Conservation (phyloP, 2,888 invertebrate genomes). For the Acleris laterana region DNA sequence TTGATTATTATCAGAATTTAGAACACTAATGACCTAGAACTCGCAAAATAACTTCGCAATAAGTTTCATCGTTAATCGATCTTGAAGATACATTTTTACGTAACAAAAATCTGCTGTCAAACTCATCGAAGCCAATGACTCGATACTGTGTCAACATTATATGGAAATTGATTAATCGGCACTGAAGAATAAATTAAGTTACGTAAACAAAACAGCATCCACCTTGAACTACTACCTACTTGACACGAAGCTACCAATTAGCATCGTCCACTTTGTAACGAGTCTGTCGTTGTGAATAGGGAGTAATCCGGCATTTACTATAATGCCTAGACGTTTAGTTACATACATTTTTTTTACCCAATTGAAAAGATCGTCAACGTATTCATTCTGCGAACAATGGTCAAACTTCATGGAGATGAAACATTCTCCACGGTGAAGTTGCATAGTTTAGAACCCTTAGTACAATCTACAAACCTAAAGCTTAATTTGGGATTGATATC, state of each 20-base stretch:
- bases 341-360: no score
- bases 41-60: not conserved
- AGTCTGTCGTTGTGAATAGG: no score
- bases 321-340: not conserved
- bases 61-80: conserved; percentile 6
- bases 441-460: no score
- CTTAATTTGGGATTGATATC: no score
- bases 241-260: conserved; percentile 14
- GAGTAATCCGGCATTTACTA: not conserved
- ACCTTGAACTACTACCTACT: conserved; percentile 31
- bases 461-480: no score
- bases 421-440: no score
- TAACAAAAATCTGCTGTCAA: conserved; percentile 10
- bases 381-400: no score
- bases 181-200: conserved; percentile 13
- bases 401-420: no score
- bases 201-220: conserved; percentile 22
- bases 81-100: conserved; percentile 27
- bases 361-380: no score
- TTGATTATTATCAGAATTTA: not conserved
- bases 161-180: no score
- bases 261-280: conserved; percentile 7
- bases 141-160: no score
- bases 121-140: no score
- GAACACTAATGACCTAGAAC: not conserved